phyloP scores from a whole-genome alignment of 1,140 invertebrate species.

The Drosophila teissieri region DNA sequence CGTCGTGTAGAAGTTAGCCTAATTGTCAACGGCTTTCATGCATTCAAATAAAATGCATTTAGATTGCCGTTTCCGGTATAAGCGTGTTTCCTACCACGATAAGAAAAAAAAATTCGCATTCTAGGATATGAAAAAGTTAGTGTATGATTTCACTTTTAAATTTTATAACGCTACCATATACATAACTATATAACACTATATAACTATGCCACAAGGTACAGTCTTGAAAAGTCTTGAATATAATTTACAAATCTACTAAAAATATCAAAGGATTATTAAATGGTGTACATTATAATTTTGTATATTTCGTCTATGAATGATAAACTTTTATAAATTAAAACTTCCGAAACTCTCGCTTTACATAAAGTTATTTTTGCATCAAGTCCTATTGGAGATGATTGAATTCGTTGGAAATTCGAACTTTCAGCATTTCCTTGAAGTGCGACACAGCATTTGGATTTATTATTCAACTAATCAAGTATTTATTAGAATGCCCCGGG shows the following conservation, averaged over 20 bases:
- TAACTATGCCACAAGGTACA: no score
- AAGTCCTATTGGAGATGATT: constrained; percentile 17
- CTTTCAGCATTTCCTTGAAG: constrained; percentile 42
- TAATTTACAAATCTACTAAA: no score
- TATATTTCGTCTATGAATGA: no score
- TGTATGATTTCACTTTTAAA: background rate
- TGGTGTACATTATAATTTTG: no score
- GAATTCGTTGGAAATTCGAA: constrained; percentile 33
- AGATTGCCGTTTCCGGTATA: background rate
- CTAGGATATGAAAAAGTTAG: background rate
- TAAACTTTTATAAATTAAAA: no score
- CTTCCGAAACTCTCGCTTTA: background rate
- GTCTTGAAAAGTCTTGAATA: no score
- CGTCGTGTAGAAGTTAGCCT: constrained; percentile 31
- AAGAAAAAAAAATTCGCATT: background rate
- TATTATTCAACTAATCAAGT: constrained; percentile 76
- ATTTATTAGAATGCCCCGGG: constrained; percentile 64
- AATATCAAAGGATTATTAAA: no score
- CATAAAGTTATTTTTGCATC: no score
- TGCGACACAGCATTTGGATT: constrained; percentile 73
- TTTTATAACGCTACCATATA: background rate
- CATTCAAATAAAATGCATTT: constrained; percentile 16
- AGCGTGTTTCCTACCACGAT: background rate
- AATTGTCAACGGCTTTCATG: constrained; percentile 40
- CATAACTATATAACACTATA: no score